phyloP scores from a whole-genome alignment of 2,797 vertebrate genomes.

The Gadopsis bispinosus region DNA sequence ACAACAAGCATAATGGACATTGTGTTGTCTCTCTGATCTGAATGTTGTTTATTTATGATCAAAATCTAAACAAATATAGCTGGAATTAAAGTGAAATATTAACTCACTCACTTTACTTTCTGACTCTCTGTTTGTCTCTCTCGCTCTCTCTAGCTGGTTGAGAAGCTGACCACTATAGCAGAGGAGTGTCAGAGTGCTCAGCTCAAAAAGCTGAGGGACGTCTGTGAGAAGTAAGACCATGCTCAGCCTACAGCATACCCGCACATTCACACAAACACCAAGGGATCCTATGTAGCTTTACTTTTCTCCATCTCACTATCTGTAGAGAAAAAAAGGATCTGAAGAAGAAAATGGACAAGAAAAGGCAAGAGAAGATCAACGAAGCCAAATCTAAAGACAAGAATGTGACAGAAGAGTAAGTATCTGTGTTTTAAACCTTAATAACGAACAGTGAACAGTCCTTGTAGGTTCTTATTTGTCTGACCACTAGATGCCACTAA shows the following conservation, averaged over 20 bases:
- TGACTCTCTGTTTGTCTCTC: neutral
- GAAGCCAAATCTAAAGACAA: slow-evolving; percentile 97
- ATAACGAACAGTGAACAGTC: neutral
- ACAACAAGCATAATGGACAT: neutral
- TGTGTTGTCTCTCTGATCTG: neutral
- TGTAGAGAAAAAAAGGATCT: slow-evolving; percentile 96
- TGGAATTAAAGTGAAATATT: neutral
- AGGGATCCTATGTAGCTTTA: neutral
- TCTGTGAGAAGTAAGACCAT: slow-evolving; percentile 93
- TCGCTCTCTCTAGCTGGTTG: slow-evolving; percentile 87
- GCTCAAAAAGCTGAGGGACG: slow-evolving; percentile 94
- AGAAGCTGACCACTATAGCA: slow-evolving; percentile 93
- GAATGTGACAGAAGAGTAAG: slow-evolving; percentile 96
- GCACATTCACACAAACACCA: neutral
- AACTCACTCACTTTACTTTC: neutral
- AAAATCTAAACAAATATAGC: neutral
- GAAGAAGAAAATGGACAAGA: slow-evolving; percentile 99
- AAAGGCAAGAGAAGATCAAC: slow-evolving; percentile 96
- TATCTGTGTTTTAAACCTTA: slow-evolving; percentile 30
- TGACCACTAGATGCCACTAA: slow-evolving; percentile 73
- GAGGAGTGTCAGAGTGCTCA: slow-evolving; percentile 96
- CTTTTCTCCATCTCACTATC: neutral
- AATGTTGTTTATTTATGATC: slow-evolving; percentile 14
- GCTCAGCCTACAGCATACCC: neutral
- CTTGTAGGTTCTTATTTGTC: neutral